phyloP scores from a whole-genome alignment of 2,888 invertebrate genomes.

The Timema podura region DNA sequence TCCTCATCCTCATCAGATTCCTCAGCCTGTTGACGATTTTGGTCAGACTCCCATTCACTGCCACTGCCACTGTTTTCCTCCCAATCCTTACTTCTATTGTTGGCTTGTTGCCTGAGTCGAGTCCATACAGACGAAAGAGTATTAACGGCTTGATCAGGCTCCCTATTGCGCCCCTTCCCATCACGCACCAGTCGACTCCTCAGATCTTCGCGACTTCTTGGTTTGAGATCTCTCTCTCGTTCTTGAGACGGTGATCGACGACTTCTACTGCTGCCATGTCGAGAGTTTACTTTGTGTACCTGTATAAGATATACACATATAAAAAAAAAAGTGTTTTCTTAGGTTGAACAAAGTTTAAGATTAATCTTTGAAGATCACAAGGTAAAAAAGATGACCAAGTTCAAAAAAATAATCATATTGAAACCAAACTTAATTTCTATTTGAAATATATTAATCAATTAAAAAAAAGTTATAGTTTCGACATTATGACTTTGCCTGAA shows the following conservation, averaged over 20 bases:
- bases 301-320: too few species aligned
- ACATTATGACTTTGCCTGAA: too few species aligned
- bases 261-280: too few species aligned
- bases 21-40: not conserved
- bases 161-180: slow-evolving; percentile 3
- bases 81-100: slow-evolving; percentile 4
- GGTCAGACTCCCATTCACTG: slow-evolving; percentile 20
- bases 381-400: too few species aligned
- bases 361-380: too few species aligned
- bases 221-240: not conserved
- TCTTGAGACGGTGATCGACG: not conserved
- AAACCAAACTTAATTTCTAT: too few species aligned
- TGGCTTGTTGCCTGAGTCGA: slow-evolving; percentile 8
- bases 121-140: slow-evolving; percentile 22
- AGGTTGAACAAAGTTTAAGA: too few species aligned
- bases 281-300: too few species aligned
- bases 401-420: too few species aligned
- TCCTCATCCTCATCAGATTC: not conserved
- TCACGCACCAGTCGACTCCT: slow-evolving; percentile 21
- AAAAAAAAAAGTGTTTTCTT: too few species aligned
- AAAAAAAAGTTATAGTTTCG: too few species aligned
- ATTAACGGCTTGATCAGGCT: not conserved
- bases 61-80: slow-evolving; percentile 9
- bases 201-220: slow-evolving; percentile 18
- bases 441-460: too few species aligned